Base-by-base conservation (phyloP, 2,797 vertebrate species). In the Pseudomugil gertrudae region DNA sequence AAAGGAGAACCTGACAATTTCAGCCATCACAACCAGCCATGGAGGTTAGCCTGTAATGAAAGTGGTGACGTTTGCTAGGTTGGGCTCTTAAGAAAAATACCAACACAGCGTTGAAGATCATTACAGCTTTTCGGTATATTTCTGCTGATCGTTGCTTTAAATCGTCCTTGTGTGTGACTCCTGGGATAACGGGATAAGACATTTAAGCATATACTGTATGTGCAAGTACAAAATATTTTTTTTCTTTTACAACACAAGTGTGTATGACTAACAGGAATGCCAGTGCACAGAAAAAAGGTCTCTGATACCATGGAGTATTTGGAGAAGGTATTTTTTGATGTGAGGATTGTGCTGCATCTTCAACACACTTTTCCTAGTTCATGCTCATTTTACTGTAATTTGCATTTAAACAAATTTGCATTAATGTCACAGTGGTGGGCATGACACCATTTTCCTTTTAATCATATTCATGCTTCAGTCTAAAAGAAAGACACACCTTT, bases 1-100 rank as follows among this genome's bases (percentile, higher is more conserved):
- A 72, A 62, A 54, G 76, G 77, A 79, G 69, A 74, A 51, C 48
- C 35, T 6, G 0, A n/a, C 62, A 64, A 68, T 79, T 73, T 70
- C 54, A 76, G 27, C 63, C 57, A 69, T 69, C 32, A 54, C 64
- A 76, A 52, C 63, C 24, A 3, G 10, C 38, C 55, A 14, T 72
- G 38, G 45, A 59, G 50, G 68, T 68, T 64, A 63, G 52, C 26
- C 54, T 17, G 35, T 60, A 61, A 80, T 75, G 29, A 76, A 68
- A 76, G 55, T 40, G 3, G 33, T 35, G 57, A 66, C 6, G n/a
- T 78, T 69, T 62, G 36, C 11, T 19, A n/a, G 33, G 13, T 47
- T 51, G 11, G 23, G 36, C 59, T 63, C 21, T 9, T 27, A 58
- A 48, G 63, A 9, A 74, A 69, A 67, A 63, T 30, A 54, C 63